Base-by-base conservation (phyloP, 2,888 invertebrate species). In the Argyresthia albistria region DNA sequence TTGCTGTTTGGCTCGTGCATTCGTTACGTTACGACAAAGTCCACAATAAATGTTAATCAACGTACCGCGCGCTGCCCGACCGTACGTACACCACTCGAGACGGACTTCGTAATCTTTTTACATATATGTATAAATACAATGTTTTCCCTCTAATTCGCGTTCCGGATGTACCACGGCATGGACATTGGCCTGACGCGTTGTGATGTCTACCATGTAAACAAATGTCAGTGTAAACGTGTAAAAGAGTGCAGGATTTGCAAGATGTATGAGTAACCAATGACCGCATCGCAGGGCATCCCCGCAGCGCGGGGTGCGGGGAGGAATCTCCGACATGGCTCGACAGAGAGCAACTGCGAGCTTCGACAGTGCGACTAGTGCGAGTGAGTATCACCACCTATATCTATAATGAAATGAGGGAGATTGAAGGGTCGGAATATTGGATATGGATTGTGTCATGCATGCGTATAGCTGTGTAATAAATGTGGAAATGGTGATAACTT, bases 211-310 rank as follows among this genome's bases (percentile, higher is more conserved):
- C 60, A 70, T 71, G 72, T 70, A 73, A 73, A 72, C 67, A 70
- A 66, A 63, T 59, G 56, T 50, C 43, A 37, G 43, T 11, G 62
- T 63, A 63, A 60, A 62, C 58, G 66, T 70, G 68, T 65, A 67
- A 65, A 71, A 64, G 69, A 68, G 67, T 68, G 70, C 69, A 69
- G 69, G 70, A 71, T 76, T 76, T 67, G 72, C 76, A 76, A 76
- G 68, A 76, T 75, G 75, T 73, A 76, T 76, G 77, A 76, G 76
- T 76, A 76, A 78, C 77, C 71, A 76, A 76, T 76, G 76, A 76
- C 74, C 74, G 76, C 73, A 76, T 74, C 74, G 76, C 74, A 76
- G 77, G 76, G 76, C 66, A 75, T 75, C 75, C 76, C 77, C 75
- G 73, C 69, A 69, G 64, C 66, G 57, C 65, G 57, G 56, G 63